Evolutionary conservation across 2,888 invertebrate species (phyloP).

Genomic region (Cetonia aurata): DNA sequence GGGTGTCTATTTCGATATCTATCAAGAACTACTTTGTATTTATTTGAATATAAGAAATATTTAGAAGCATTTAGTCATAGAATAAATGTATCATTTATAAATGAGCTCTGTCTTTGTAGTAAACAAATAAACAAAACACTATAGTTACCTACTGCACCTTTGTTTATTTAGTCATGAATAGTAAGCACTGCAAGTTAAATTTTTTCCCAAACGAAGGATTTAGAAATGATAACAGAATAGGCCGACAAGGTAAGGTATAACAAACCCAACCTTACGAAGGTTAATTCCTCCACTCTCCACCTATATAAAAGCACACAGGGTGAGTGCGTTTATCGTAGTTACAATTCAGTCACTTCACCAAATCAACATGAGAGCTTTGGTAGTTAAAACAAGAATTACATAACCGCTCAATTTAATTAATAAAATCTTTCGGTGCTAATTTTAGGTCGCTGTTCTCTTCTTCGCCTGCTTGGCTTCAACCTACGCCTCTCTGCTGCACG

Average conservation of each 20-base stretch:
- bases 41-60: too few species aligned
- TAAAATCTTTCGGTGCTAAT: background rate
- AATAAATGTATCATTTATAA: too few species aligned
- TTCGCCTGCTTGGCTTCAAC: conserved; percentile 39
- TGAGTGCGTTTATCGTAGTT: conserved; percentile 30
- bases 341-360: conserved; percentile 23
- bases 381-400: conserved; percentile 14
- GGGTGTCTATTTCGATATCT: too few species aligned
- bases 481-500: conserved; percentile 37
- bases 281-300: conserved; percentile 34
- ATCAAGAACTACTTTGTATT: too few species aligned
- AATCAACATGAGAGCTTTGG: conserved; percentile 44
- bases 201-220: conserved; percentile 21
- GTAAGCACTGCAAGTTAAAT: background rate
- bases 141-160: too few species aligned
- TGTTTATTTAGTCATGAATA: too few species aligned
- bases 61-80: too few species aligned
- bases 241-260: conserved; percentile 10
- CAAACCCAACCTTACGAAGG: conserved; percentile 41
- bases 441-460: conserved; percentile 41
- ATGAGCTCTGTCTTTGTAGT: too few species aligned
- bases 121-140: too few species aligned
- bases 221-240: conserved; percentile 31
- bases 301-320: conserved; percentile 45
- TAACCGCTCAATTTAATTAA: background rate